These are phyloP conservation scores for Actinopyga echinites DNA, from an alignment of 53 echinoderm and acorn worm genomes.

Conservation along the genomic window DNA sequence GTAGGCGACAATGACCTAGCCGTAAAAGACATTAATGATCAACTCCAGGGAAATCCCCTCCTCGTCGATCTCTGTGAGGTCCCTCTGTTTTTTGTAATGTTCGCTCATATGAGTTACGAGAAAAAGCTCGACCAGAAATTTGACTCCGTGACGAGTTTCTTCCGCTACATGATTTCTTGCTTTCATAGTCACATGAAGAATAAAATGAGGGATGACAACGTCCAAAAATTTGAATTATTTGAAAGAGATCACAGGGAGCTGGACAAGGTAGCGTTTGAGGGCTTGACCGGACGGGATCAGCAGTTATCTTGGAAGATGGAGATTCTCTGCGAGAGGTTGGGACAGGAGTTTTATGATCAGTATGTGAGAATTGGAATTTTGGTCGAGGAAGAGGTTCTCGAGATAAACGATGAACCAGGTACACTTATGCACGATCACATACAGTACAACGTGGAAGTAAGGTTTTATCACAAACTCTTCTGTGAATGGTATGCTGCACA, in stretches of 20 bases:
- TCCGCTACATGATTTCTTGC: background rate
- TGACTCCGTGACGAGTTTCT: conserved; percentile 11
- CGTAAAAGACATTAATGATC: background rate
- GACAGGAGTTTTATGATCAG: conserved; percentile 4
- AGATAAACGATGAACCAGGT: background rate
- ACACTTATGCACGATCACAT: background rate
- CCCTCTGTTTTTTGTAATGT: background rate
- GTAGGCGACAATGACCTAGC: background rate
- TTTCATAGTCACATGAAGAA: conserved; percentile 17
- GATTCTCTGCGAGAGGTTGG: background rate
- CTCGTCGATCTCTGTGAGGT: background rate
- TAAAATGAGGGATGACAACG: background rate
- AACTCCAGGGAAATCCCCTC: background rate
- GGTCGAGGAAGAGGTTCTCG: conserved; percentile 6
- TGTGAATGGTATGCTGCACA: conserved; percentile 19
- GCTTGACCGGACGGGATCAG: background rate
- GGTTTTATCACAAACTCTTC: conserved; percentile 25
- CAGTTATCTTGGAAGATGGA: background rate
- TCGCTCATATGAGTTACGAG: conserved; percentile 4
- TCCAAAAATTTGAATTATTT: background rate
- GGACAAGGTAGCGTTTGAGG: background rate
- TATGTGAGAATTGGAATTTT: conserved; percentile 2
- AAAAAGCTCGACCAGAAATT: background rate
- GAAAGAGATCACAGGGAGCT: background rate
- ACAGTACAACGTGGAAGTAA: background rate